Evolutionary conservation across 2,113 vertebrate species (phyloP).

Genomic region (Myotis yumanensis): DNA sequence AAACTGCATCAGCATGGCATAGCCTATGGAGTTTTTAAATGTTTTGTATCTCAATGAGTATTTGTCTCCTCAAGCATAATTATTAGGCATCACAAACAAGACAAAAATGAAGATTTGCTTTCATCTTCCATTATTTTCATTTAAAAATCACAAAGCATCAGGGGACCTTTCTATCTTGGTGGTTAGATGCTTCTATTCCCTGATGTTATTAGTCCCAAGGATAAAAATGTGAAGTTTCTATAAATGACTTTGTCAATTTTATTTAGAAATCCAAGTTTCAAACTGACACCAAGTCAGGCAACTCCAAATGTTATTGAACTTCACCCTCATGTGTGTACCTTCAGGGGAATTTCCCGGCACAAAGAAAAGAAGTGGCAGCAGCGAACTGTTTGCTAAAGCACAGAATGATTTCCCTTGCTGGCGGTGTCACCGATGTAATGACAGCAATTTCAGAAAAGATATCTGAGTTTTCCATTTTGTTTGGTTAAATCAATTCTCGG

Average conservation of each 20-base stretch:
- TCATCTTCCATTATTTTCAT: conserved; percentile 52
- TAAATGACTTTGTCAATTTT: conserved; percentile 75
- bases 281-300: conserved; percentile 58
- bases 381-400: conserved; percentile 67
- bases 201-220: conserved; percentile 53
- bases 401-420: conserved; percentile 40
- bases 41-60: not conserved
- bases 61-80: conserved; percentile 54
- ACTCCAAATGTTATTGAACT: conserved; percentile 47
- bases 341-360: conserved; percentile 63
- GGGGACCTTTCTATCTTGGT: not conserved
- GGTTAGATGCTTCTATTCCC: conserved; percentile 25
- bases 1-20: not conserved
- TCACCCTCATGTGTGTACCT: conserved; percentile 27
- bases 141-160: conserved; percentile 61
- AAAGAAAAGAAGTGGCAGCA: conserved; percentile 27
- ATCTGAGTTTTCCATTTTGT: conserved; percentile 62
- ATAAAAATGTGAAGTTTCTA: conserved; percentile 57
- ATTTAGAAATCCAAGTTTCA: conserved; percentile 69
- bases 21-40: not conserved
- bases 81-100: conserved; percentile 56
- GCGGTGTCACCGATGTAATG: conserved; percentile 42
- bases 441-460: conserved; percentile 56
- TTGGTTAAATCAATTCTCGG: conserved; percentile 58
- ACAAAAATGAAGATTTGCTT: conserved; percentile 65